phyloP scores from a whole-genome alignment of 1,140 invertebrate species.

The Cydia splendana region DNA sequence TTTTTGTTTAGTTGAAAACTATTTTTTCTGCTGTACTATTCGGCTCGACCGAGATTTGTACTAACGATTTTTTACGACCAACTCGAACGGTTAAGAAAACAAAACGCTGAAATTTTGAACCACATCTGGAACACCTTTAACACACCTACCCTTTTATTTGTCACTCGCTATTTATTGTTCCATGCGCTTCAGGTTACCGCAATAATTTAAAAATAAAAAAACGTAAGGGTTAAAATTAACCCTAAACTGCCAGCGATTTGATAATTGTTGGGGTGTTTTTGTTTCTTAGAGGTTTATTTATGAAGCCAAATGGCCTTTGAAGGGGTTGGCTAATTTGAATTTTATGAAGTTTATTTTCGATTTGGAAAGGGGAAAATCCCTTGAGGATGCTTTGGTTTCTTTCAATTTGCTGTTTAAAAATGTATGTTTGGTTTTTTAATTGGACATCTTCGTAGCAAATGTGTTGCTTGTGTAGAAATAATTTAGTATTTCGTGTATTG shows the following conservation, averaged over 20 bases:
- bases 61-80: no score
- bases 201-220: constrained; percentile 58
- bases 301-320: constrained; percentile 70
- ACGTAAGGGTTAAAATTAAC: constrained; percentile 65
- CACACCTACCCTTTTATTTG: constrained; percentile 56
- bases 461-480: not conserved
- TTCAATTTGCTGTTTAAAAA: constrained; percentile 32
- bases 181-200: constrained; percentile 64
- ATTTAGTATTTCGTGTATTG: no score
- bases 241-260: constrained; percentile 71
- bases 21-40: no score
- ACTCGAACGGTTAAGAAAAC: no score
- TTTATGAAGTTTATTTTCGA: constrained; percentile 73
- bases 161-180: constrained; percentile 73
- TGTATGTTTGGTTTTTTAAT: constrained; percentile 18
- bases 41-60: no score
- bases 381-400: constrained; percentile 41
- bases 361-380: constrained; percentile 55
- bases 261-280: constrained; percentile 75
- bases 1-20: no score
- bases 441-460: not conserved
- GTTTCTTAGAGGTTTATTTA: constrained; percentile 68
- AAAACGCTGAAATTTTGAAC: not conserved
- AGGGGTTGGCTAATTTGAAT: constrained; percentile 75
- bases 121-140: constrained; percentile 41